phyloP scores from a whole-genome alignment of 30 jellyfish, hydroid and myxozoan species.

The Chrysaora quinquecirrha region DNA sequence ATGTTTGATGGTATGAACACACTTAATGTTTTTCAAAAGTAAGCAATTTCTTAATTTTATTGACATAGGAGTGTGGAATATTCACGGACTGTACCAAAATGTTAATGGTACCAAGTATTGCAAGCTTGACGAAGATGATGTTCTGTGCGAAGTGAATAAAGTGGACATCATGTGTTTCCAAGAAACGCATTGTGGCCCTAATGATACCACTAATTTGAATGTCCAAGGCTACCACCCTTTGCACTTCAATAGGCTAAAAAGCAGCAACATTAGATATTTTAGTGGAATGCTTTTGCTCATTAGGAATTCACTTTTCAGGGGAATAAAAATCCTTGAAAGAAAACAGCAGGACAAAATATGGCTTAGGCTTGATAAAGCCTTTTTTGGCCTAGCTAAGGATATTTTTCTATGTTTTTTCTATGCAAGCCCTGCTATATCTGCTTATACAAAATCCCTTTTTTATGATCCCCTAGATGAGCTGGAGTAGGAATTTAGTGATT shows the following conservation, averaged over 20 bases:
- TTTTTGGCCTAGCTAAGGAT: background rate
- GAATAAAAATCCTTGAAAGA: background rate
- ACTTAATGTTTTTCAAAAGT: background rate
- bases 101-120: constrained; percentile 6
- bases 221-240: background rate
- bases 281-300: constrained; percentile 1
- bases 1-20: background rate
- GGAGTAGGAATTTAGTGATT: background rate
- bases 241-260: constrained; percentile 15
- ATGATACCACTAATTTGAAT: background rate
- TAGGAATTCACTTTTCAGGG: background rate
- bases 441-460: background rate
- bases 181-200: background rate
- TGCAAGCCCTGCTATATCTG: background rate
- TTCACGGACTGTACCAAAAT: constrained; percentile 2
- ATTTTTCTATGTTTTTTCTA: background rate
- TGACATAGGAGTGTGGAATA: constrained; percentile 22
- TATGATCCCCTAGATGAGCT: background rate
- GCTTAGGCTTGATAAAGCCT: background rate
- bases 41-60: background rate
- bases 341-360: background rate
- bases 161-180: background rate
- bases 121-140: constrained; percentile 1
- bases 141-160: background rate
- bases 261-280: background rate